A percentile compares a stretch with the other conserved stretches of the same genome.
phyloP scores from a whole-genome alignment of 2,888 invertebrate genomes.

The Nymphalis urticae region DNA sequence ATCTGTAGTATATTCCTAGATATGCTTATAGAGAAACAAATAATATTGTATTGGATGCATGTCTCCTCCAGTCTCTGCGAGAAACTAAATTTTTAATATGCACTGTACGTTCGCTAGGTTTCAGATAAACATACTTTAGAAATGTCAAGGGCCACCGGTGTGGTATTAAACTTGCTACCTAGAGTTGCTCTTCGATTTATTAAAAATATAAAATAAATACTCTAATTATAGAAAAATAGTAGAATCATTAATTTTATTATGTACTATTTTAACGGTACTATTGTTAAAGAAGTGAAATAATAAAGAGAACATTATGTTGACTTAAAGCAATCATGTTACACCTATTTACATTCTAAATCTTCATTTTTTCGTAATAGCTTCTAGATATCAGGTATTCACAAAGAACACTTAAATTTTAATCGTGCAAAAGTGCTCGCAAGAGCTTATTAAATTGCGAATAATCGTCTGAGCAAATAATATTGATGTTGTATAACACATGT shows the following conservation, averaged over 20 bases:
- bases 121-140: conserved; percentile 29
- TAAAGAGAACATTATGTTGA: no score
- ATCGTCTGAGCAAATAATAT: no score
- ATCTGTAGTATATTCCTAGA: neutral
- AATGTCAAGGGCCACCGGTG: conserved; percentile 31
- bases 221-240: neutral
- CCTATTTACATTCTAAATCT: no score
- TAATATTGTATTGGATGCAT: conserved; percentile 11
- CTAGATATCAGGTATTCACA: no score
- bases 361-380: no score
- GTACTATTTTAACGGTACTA: no score
- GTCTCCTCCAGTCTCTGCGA: conserved; percentile 20
- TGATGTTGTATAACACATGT: no score
- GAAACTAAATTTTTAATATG: conserved; percentile 31
- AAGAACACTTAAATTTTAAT: no score
- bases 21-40: conserved; percentile 10
- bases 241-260: neutral
- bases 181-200: conserved; percentile 4
- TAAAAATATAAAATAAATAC: neutral
- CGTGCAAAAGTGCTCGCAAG: no score
- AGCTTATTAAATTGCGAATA: no score
- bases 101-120: conserved; percentile 15
- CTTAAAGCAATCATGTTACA: no score
- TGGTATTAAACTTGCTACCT: conserved; percentile 25
- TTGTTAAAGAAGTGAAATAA: no score